These are phyloP conservation scores for Sarcophaga peregrina DNA, from an alignment of 1,140 invertebrate genomes.

Conservation along the genomic window DNA sequence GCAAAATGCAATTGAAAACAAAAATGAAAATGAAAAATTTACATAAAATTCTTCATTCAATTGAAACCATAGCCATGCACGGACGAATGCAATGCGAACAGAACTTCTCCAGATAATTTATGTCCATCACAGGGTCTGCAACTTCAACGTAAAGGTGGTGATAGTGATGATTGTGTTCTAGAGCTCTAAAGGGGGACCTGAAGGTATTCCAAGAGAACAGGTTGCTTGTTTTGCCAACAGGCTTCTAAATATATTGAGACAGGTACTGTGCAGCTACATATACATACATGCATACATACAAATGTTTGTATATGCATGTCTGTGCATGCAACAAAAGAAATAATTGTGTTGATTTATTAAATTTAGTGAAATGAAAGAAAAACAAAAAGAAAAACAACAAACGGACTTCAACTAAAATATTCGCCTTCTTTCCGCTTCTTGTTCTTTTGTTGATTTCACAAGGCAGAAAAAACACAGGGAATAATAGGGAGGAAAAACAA, in stretches of 20 bases:
- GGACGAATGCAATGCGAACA: slow-evolving; percentile 12
- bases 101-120: slow-evolving; percentile 33
- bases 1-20: not conserved
- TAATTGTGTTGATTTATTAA: slow-evolving; percentile 41
- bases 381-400: slow-evolving; percentile 15
- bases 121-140: not conserved
- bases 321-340: not conserved
- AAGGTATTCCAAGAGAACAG: not conserved
- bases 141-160: not conserved
- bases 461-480: not conserved
- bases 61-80: not conserved
- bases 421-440: not conserved
- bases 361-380: slow-evolving; percentile 31
- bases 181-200: not conserved
- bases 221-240: not conserved
- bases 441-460: too few relatives aligned
- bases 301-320: too few relatives aligned
- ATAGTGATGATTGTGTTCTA: not conserved
- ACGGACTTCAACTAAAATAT: not conserved
- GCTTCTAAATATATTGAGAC: too few relatives aligned
- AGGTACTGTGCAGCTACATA: too few relatives aligned
- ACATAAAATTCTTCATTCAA: not conserved
- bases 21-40: not conserved
- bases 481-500: not conserved
- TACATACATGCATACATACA: slow-evolving; percentile 4